Evolutionary conservation across 2,113 vertebrate species (phyloP).

Genomic region (Brachypodius melanocephalos): DNA sequence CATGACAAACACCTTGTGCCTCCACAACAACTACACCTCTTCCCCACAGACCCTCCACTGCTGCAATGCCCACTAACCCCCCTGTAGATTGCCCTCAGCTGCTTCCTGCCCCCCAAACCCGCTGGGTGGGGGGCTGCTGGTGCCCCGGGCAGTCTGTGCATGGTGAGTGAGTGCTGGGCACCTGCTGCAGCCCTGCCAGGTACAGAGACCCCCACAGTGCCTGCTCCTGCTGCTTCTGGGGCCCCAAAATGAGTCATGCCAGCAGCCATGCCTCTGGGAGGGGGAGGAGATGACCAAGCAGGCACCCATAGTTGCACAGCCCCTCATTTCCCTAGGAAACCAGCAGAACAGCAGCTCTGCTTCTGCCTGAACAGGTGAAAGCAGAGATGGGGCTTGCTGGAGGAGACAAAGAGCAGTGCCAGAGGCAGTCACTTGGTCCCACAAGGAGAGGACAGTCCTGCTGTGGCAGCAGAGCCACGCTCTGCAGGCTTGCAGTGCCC

Average conservation of each 20-base stretch:
- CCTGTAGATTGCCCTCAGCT: not conserved
- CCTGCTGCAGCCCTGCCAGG: not conserved
- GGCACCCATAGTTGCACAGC: not conserved
- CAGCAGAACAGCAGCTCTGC: not conserved
- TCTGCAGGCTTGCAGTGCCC: not conserved
- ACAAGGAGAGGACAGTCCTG: not conserved
- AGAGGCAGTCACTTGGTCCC: not conserved
- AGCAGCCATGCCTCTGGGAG: not conserved
- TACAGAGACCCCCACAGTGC: accelerated
- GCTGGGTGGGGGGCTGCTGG: not conserved
- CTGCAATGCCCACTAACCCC: not conserved
- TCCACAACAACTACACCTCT: not conserved
- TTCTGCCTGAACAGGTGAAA: not conserved
- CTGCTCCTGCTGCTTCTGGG: not conserved
- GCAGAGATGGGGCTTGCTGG: not conserved
- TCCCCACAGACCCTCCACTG: not conserved
- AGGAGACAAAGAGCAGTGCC: not conserved
- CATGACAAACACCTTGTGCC: not conserved
- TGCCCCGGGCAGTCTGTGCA: accelerated
- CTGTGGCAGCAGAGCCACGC: not conserved
- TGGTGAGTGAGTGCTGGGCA: accelerated
- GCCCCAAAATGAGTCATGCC: not conserved
- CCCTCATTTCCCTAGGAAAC: not conserved
- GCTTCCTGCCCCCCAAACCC: not conserved
- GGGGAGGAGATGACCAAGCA: not conserved